Base-by-base conservation (phyloP, 2,888 invertebrate species). In the Dichetophora obliterata region DNA sequence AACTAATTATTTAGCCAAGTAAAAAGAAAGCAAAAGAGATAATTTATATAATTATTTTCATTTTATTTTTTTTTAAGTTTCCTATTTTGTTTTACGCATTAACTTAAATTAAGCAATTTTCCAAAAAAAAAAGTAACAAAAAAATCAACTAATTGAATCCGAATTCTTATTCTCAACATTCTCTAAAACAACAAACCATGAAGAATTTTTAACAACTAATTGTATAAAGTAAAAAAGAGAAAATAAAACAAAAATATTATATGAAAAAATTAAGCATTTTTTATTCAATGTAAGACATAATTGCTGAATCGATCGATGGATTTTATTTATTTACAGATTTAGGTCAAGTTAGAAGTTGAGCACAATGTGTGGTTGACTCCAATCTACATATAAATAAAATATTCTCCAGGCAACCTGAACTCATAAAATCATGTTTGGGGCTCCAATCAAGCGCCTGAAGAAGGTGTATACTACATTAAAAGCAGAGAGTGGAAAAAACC, bases 211-310 rank as follows among this genome's bases (percentile, higher is more conserved):
- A 74, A 65, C 37, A 54, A 27, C 16, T 52, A 54, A 74, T 54
- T 66, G 66, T 54, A 74, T 37, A 74, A 74, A 74, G 65, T 65
- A 27, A 65, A 73, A 68, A 43, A 8, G 50, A 14, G 19, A 48
- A 72, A 73, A 65, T 65, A 73, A 73, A 73, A 66, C 48, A 61
- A 73, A 73, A 73, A 73, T 61, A 73, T 43, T 61, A 73, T 27
- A 73, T 61, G 27, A 73, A 73, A 5, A 27, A 22, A 16, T 24
- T 6, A 24, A 14, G 27, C n/a, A 4, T 63, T 63, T 54, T 54
- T 3, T 3, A 43, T 6, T 37, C 5, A 31, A 31, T 31, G n/a
- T n/a, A n/a, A n/a, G n/a, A n/a, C n/a, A n/a, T n/a, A n/a, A n/a
- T n/a, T n/a, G n/a, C n/a, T n/a, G n/a, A n/a, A n/a, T n/a, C n/a